Conservation (phyloP, 1,140 invertebrate genomes). For the Helicorthomorpha holstii region DNA sequence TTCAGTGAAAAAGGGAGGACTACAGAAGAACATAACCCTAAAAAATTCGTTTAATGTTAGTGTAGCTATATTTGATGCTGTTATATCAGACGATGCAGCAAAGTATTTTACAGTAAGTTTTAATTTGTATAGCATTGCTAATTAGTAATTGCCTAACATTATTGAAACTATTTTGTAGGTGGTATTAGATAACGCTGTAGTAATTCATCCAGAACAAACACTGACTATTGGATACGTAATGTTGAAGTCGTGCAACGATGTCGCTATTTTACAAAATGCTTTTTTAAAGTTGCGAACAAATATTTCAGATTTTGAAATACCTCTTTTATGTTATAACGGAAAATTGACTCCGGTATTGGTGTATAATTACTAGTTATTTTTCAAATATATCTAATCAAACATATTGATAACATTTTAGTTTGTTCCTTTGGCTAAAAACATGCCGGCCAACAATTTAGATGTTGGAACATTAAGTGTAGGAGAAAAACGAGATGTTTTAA, state of each 20-base stretch:
- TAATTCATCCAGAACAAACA: background rate
- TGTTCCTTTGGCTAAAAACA: too few species aligned
- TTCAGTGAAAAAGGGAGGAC: slow-evolving; percentile 12
- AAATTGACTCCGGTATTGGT: slow-evolving; percentile 39
- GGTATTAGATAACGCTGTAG: background rate
- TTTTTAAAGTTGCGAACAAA: slow-evolving; percentile 50
- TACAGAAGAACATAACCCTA: slow-evolving; percentile 36
- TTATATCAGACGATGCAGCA: slow-evolving; percentile 39
- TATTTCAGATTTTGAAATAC: slow-evolving; percentile 47
- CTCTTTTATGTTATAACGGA: slow-evolving; percentile 55
- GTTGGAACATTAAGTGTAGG: slow-evolving; percentile 55
- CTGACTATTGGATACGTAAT: too few species aligned
- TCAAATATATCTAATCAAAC: too few species aligned
- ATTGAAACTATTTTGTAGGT: background rate
- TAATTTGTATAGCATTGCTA: background rate
- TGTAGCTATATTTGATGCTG: slow-evolving; percentile 48
- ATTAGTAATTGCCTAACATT: background rate
- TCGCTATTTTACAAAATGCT: too few species aligned
- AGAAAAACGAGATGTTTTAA: slow-evolving; percentile 44
- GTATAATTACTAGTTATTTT: too few species aligned
- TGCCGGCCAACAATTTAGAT: slow-evolving; percentile 43
- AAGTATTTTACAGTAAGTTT: slow-evolving; percentile 40
- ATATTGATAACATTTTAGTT: too few species aligned
- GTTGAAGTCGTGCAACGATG: too few species aligned
- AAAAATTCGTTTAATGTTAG: slow-evolving; percentile 51